Percentiles rank a stretch among this genome's conserved stretches.
Evolutionary conservation across 2,797 vertebrate species (phyloP).

Genomic region (Dermochelys coriacea): DNA sequence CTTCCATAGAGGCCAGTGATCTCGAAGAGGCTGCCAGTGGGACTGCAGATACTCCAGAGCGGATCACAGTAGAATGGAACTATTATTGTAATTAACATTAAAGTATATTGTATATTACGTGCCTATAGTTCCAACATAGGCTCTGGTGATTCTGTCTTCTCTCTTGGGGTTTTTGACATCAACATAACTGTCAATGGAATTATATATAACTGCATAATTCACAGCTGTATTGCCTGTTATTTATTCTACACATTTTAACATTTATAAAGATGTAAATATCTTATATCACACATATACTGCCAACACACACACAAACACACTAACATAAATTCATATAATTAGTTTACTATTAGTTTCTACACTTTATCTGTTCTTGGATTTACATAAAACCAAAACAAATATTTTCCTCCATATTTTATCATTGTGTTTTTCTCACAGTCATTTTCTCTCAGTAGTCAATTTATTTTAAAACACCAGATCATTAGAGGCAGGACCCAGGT

Average conservation of each 20-base stretch:
- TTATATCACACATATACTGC: not conserved
- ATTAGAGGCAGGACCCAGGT: fast-evolving
- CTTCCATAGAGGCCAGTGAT: not conserved
- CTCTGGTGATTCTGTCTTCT: not conserved
- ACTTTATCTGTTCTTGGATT: not conserved
- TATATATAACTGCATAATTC: not conserved
- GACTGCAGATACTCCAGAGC: not conserved
- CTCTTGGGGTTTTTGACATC: not conserved
- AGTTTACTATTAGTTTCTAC: not conserved
- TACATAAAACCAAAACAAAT: not conserved
- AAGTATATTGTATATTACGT: not conserved
- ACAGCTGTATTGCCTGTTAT: not conserved
- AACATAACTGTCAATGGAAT: not conserved
- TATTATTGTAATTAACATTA: constrained; percentile 10
- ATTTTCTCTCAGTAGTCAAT: not conserved
- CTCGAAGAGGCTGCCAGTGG: not conserved
- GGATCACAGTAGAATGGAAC: not conserved
- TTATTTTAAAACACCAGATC: constrained; percentile 7
- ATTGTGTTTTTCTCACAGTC: not conserved
- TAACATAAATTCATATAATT: not conserved
- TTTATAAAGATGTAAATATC: not conserved
- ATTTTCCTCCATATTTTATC: not conserved
- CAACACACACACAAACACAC: not conserved
- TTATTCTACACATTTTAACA: not conserved
- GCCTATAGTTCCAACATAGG: not conserved